phyloP scores from a whole-genome alignment of 2,888 invertebrate species.

The Lasius fuliginosus region DNA sequence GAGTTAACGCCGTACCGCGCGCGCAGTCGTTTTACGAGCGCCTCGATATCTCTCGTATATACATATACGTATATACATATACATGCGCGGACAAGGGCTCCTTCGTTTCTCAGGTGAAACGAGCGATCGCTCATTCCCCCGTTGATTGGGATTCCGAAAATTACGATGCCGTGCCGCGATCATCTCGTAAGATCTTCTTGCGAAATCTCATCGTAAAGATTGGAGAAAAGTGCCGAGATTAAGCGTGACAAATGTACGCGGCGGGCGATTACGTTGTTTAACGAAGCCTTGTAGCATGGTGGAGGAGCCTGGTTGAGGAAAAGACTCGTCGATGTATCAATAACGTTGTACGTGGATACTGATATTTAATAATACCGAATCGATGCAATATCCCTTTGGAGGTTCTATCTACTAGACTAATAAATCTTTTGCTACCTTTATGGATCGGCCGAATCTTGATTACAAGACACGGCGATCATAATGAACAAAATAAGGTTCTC shows the following conservation, averaged over 20 bases:
- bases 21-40: constrained; percentile 73
- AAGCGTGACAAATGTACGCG: constrained; percentile 53
- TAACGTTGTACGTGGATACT: constrained; percentile 43
- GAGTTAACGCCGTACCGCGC: constrained; percentile 75
- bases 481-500: not conserved
- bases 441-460: not conserved
- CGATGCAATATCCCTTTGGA: constrained; percentile 45
- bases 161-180: constrained; percentile 58
- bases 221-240: constrained; percentile 49
- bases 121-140: constrained; percentile 61
- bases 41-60: constrained; percentile 71
- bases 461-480: not conserved
- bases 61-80: not conserved
- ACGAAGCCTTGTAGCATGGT: constrained; percentile 39
- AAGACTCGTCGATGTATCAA: constrained; percentile 53
- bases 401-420: constrained; percentile 10
- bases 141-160: constrained; percentile 67
- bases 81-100: constrained; percentile 19
- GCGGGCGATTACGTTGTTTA: constrained; percentile 53
- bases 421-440: constrained; percentile 8
- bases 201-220: constrained; percentile 62
- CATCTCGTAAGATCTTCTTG: constrained; percentile 49
- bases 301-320: constrained; percentile 12
- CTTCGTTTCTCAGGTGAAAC: constrained; percentile 50
- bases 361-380: constrained; percentile 38